A percentile compares a stretch with the other conserved stretches of the same genome.
These are phyloP conservation scores for Aldabrachelys gigantea DNA, from an alignment of 2,113 vertebrate species.

Conservation along the genomic window DNA sequence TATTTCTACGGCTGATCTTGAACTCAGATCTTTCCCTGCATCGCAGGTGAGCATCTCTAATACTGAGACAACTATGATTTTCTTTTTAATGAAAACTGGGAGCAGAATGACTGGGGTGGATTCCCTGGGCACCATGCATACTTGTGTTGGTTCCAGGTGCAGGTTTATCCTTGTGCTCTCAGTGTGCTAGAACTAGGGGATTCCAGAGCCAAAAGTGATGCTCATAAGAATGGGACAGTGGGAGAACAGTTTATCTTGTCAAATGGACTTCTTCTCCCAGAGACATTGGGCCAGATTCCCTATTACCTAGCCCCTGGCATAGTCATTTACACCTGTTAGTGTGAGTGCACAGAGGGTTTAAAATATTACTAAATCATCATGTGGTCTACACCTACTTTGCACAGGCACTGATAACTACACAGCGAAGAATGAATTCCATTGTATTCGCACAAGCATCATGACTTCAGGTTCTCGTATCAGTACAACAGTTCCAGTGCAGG, in stretches of 20 bases:
- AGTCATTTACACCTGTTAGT: rapidly evolving
- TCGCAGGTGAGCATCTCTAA: not conserved
- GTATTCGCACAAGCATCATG: not conserved
- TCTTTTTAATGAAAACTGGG: not conserved
- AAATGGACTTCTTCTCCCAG: not conserved
- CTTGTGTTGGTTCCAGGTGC: not conserved
- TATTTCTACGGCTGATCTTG: not conserved
- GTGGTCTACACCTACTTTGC: not conserved
- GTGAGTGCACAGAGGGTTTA: not conserved
- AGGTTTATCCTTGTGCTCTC: not conserved
- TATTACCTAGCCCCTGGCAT: not conserved
- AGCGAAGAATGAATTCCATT: not conserved
- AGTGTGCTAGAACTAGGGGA: not conserved
- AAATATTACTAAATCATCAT: not conserved
- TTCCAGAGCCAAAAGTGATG: not conserved
- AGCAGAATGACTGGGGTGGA: not conserved
- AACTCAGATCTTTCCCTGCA: not conserved
- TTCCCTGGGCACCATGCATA: not conserved
- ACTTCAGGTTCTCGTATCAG: not conserved
- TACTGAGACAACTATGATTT: not conserved
- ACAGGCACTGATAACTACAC: not conserved
- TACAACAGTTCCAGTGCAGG: not conserved
- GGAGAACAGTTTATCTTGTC: not conserved
- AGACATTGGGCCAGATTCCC: not conserved
- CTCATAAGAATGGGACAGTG: not conserved